Conservation (phyloP, 2,888 invertebrate species). For the Alviniconcha strummeri region DNA sequence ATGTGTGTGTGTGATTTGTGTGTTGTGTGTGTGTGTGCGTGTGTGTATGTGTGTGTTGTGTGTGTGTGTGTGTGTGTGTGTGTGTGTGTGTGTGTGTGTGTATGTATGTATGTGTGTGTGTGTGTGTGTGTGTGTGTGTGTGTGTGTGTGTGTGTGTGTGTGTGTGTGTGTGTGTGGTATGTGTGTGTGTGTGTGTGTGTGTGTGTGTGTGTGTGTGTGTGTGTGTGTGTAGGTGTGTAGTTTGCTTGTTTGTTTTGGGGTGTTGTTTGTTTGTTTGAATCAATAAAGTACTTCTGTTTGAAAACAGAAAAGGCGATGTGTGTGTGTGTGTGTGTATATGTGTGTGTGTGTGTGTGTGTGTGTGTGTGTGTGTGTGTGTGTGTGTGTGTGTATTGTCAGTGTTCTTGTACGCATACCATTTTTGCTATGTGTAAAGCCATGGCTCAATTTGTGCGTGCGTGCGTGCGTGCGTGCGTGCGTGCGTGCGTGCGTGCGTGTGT, state of each 20-base stretch:
- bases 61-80: slow-evolving; percentile 16
- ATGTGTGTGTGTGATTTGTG: neutral
- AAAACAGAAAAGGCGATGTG: too few species aligned
- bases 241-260: too few species aligned
- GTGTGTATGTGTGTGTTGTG: neutral
- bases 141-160: slow-evolving; percentile 17
- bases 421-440: neutral
- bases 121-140: slow-evolving; percentile 2
- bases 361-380: too few species aligned
- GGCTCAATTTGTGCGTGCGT: neutral
- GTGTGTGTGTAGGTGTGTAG: neutral
- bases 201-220: slow-evolving; percentile 18
- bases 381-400: neutral
- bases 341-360: too few species aligned
- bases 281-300: too few species aligned
- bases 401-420: neutral
- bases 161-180: neutral
- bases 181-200: neutral
- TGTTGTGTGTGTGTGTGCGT: neutral
- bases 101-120: neutral
- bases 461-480: neutral
- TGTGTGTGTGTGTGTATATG: too few species aligned
- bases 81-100: neutral
- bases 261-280: too few species aligned
- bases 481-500: neutral